Percentiles rank a stretch among this genome's conserved stretches.
Conservation (phyloP, 2,888 invertebrate genomes). For the Ormyrus thymus region DNA sequence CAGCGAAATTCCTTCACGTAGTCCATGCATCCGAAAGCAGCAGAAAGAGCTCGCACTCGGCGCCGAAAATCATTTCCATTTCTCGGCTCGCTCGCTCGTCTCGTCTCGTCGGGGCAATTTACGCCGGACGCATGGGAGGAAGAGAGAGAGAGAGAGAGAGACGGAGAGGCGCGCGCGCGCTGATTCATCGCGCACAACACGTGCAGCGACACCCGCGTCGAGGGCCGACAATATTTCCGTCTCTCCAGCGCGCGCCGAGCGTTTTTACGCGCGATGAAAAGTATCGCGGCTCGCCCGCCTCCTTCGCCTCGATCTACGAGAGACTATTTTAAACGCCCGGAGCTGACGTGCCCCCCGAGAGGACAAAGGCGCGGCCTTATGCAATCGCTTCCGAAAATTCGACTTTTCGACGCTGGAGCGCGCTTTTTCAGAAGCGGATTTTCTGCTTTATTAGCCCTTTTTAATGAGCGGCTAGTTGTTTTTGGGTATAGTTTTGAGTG, state of each 20-base stretch:
- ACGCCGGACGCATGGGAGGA: conserved; percentile 12
- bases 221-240: conserved; percentile 33
- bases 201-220: conserved; percentile 47
- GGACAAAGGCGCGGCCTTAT: no score
- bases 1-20: conserved; percentile 1
- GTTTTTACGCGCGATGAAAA: conserved; percentile 34
- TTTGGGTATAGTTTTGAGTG: no score
- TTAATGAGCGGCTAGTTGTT: no score
- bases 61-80: no score
- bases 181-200: conserved; percentile 52
- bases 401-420: no score
- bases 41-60: no score
- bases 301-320: no score
- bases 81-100: not conserved
- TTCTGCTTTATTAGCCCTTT: no score
- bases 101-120: conserved; percentile 20
- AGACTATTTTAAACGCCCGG: no score
- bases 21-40: not conserved
- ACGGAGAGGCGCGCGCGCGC: not conserved
- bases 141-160: conserved; percentile 12
- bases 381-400: no score
- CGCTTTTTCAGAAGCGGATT: no score
- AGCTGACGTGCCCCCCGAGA: no score
- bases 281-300: conserved; percentile 3
- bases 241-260: not conserved